phyloP scores from a whole-genome alignment of 2,888 invertebrate genomes.

The Drosophila eohydei region DNA sequence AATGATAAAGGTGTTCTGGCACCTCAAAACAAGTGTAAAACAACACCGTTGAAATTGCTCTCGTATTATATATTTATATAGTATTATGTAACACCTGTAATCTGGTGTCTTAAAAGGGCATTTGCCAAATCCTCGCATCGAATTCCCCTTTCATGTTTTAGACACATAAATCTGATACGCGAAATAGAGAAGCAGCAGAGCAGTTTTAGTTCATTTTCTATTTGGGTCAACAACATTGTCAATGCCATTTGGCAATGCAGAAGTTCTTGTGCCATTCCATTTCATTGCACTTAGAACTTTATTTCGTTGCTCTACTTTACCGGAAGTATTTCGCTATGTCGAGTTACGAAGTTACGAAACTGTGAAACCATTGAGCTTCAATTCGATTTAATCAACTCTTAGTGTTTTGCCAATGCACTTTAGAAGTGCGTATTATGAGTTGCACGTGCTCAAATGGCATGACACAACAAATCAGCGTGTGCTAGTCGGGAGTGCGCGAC shows the following conservation, averaged over 20 bases:
- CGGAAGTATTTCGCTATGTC: conserved; percentile 2
- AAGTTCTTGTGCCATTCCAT: conserved; percentile 31
- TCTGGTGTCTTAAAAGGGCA: conserved; percentile 6
- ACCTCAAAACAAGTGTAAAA: background rate
- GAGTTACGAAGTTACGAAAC: conserved; percentile 2
- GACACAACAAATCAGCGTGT: background rate
- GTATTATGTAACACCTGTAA: conserved; percentile 9
- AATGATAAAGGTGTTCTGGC: background rate
- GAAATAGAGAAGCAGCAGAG: conserved; percentile 10
- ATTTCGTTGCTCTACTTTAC: conserved; percentile 34
- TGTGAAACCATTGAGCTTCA: conserved; percentile 28
- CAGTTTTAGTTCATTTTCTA: background rate
- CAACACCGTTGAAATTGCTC: background rate
- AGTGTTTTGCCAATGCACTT: conserved; percentile 28
- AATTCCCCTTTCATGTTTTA: conserved; percentile 21
- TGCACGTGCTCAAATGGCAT: conserved; percentile 35
- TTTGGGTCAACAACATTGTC: conserved; percentile 4
- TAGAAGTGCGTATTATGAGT: conserved; percentile 18
- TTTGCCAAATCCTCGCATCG: conserved; percentile 19
- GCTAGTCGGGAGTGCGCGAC: background rate
- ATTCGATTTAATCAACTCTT: conserved; percentile 50
- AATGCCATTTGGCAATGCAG: conserved; percentile 10
- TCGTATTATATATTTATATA: conserved; percentile 1
- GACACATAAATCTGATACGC: conserved; percentile 31
- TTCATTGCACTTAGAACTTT: conserved; percentile 29